These are phyloP conservation scores for Cerceris ruficornis DNA, from an alignment of 2,888 invertebrate species.

Conservation along the genomic window DNA sequence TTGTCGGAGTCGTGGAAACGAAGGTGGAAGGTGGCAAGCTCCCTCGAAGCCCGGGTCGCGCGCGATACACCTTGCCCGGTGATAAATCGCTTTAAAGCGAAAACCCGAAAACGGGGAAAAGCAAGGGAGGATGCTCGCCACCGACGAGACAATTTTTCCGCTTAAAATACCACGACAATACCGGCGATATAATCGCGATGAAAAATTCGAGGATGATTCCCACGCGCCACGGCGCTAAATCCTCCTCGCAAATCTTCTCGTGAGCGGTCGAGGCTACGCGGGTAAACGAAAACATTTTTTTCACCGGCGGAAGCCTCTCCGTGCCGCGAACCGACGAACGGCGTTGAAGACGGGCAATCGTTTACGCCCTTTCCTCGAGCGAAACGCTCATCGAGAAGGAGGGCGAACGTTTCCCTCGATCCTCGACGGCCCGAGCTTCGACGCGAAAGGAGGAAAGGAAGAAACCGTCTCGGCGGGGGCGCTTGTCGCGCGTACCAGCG, in stretches of 20 bases:
- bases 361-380: not conserved
- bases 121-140: not conserved
- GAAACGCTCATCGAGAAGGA: not conserved
- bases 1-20: not conserved
- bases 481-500: conserved; percentile 3
- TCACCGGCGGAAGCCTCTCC: not conserved
- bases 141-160: conserved; percentile 38
- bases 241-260: conserved; percentile 47
- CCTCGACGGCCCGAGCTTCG: not conserved
- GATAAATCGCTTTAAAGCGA: conserved; percentile 31
- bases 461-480: not conserved
- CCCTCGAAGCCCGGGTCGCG: conserved; percentile 1
- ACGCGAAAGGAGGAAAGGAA: not conserved
- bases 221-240: conserved; percentile 39
- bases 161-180: conserved; percentile 32
- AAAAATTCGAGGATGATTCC: conserved; percentile 46
- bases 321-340: not conserved
- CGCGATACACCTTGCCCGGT: conserved; percentile 31
- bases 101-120: not conserved
- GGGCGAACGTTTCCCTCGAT: not conserved
- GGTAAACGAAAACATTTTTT: conserved; percentile 25
- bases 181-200: conserved; percentile 46
- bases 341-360: conserved; percentile 16
- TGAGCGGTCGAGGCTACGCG: not conserved
- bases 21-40: conserved; percentile 32